Conservation (phyloP, 2,797 vertebrate genomes). For the Enteromius treurensis region DNA sequence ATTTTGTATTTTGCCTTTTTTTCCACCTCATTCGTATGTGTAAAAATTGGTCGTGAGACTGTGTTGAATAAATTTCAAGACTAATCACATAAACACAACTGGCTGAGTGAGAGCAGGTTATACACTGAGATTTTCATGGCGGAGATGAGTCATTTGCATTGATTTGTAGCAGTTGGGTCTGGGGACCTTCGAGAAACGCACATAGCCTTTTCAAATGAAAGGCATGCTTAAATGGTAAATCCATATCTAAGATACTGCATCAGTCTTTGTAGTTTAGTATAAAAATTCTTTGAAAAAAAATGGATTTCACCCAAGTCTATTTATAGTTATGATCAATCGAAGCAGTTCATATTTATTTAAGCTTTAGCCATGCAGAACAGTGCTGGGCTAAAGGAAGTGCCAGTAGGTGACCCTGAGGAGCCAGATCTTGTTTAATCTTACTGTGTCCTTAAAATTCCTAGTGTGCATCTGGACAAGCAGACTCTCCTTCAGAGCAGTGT, state of each 20-base stretch:
- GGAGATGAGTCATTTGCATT: neutral
- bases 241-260: neutral
- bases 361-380: neutral
- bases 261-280: constrained; percentile 2
- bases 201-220: constrained; percentile 9
- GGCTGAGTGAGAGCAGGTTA: neutral
- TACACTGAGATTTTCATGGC: constrained; percentile 10
- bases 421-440: constrained; percentile 11
- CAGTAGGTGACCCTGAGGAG: constrained; percentile 22
- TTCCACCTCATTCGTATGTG: too few species aligned
- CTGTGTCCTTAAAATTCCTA: neutral
- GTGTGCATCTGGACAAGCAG: constrained; percentile 24
- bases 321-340: constrained; percentile 5
- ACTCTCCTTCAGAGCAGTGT: constrained; percentile 34
- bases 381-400: constrained; percentile 21
- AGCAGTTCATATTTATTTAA: constrained; percentile 31
- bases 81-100: neutral
- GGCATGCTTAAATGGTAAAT: neutral
- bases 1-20: too few species aligned
- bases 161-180: neutral
- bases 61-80: neutral
- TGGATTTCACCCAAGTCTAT: neutral
- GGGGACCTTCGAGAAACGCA: neutral
- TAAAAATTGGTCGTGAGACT: too few species aligned
- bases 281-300: neutral